These are phyloP conservation scores for Vanacampus margaritifer DNA, from an alignment of 2,113 vertebrate genomes.

Conservation along the genomic window DNA sequence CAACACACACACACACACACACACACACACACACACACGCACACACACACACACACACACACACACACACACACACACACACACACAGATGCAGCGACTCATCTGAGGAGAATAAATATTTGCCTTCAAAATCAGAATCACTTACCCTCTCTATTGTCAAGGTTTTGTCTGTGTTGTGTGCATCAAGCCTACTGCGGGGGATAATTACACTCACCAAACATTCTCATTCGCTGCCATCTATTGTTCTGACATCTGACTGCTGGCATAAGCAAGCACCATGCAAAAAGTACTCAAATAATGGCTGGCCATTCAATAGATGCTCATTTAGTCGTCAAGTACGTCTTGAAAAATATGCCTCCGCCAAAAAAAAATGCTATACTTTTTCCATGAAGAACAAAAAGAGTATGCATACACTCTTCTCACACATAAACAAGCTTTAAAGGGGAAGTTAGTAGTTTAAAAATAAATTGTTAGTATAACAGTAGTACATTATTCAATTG, in stretches of 20 bases:
- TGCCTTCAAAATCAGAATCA: slow-evolving; percentile 58
- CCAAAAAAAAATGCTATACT: no score
- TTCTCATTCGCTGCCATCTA: slow-evolving; percentile 13
- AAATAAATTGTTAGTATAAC: not conserved
- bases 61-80: slow-evolving; percentile 34
- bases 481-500: not conserved
- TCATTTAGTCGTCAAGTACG: no score
- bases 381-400: no score
- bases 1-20: slow-evolving; percentile 37
- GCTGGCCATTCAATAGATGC: not conserved
- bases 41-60: slow-evolving; percentile 38
- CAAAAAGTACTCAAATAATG: not conserved
- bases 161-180: slow-evolving; percentile 11
- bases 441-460: no score
- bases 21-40: slow-evolving; percentile 36
- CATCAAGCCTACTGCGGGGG: not conserved
- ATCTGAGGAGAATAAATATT: slow-evolving; percentile 67
- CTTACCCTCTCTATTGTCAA: slow-evolving; percentile 45
- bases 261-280: not conserved
- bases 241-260: slow-evolving; percentile 27
- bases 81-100: slow-evolving; percentile 40
- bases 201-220: slow-evolving; percentile 23
- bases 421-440: no score
- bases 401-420: no score
- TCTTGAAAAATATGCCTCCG: no score